Evolutionary conservation across 2,113 vertebrate genomes (phyloP).

Genomic region (Apteryx mantelli): DNA sequence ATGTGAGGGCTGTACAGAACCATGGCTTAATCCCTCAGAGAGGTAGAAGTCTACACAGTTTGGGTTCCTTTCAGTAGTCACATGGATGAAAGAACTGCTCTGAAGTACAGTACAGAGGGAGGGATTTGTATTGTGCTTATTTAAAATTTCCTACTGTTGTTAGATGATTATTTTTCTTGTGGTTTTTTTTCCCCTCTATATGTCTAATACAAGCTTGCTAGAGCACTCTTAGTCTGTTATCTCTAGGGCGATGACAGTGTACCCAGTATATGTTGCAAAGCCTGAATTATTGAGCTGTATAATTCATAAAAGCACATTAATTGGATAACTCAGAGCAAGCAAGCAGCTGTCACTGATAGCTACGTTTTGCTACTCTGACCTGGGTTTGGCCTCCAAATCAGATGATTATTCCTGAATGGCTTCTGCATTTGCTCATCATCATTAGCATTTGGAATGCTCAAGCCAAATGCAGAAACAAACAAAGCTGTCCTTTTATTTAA

Average conservation of each 20-base stretch:
- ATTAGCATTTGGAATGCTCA: not conserved
- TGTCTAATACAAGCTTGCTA: not conserved
- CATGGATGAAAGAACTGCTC: not conserved
- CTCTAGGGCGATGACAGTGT: not conserved
- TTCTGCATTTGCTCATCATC: not conserved
- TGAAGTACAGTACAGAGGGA: not conserved
- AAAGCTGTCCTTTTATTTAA: not conserved
- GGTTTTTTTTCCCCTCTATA: rapidly evolving
- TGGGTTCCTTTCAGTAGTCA: not conserved
- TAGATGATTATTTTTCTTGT: not conserved
- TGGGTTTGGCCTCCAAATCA: not conserved
- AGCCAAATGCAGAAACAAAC: not conserved
- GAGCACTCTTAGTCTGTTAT: not conserved
- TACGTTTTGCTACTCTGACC: not conserved
- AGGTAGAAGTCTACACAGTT: not conserved
- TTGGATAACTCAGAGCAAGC: not conserved
- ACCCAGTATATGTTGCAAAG: rapidly evolving
- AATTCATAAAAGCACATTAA: not conserved
- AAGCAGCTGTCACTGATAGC: not conserved
- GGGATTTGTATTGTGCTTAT: not conserved
- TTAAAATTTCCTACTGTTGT: not conserved
- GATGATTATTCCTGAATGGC: not conserved
- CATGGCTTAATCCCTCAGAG: not conserved
- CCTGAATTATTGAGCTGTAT: not conserved
- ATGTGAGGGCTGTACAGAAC: not conserved